A percentile compares a stretch with the other conserved stretches of the same genome.
Conservation (phyloP, 2,797 vertebrate species). For the Coregonus suidteri region DNA sequence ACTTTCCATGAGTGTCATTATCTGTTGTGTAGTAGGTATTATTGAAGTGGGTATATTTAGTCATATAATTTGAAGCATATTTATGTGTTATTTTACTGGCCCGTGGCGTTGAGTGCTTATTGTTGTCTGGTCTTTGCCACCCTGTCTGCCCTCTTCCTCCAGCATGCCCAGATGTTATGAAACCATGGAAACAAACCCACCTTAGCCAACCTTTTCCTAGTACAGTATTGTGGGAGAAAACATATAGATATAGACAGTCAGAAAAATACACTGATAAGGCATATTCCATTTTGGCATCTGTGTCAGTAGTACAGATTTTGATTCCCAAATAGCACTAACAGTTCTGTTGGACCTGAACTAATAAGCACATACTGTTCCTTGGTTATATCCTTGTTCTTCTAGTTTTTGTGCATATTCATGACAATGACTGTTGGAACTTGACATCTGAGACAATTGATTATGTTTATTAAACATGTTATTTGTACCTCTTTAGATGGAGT, state of each 20-base stretch:
- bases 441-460: not conserved
- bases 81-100: not conserved
- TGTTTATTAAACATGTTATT: not conserved
- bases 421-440: not conserved
- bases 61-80: not conserved
- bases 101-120: not conserved
- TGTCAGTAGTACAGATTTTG: not conserved
- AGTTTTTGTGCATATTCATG: not conserved
- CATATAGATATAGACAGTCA: not conserved
- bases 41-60: not conserved
- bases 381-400: not conserved
- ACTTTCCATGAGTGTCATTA: not conserved
- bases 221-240: not conserved
- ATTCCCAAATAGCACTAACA: not conserved
- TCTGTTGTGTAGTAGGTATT: not conserved
- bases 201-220: not conserved
- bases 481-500: not conserved
- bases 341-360: not conserved
- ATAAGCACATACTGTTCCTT: not conserved
- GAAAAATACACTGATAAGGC: not conserved
- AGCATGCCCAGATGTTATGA: not conserved
- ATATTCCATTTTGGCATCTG: not conserved
- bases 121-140: slow-evolving; percentile 1
- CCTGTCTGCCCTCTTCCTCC: not conserved
- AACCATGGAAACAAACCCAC: slow-evolving; percentile 17